Base-by-base conservation (phyloP, 1,140 invertebrate species). In the Chironomus striatipennis region DNA sequence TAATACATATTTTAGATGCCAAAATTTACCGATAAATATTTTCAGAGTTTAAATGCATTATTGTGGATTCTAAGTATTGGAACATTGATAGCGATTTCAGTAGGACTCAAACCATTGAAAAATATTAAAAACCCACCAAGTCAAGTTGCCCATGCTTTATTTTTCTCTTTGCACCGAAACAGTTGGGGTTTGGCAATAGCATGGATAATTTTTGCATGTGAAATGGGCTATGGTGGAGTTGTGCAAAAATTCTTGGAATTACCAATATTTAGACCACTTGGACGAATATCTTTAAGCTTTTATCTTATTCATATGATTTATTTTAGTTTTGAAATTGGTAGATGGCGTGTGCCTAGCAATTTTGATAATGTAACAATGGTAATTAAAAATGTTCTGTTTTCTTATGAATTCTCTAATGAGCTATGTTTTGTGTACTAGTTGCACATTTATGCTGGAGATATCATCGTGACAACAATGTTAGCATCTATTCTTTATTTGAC, bases 191-290 rank as follows among this genome's bases (percentile, higher is more conserved):
- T 67, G 2, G 64, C 64, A 67, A 67, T 67, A 15, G n/a, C n/a
- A 8, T 67, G 4, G 64, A 42, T 73, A 7, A n/a, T 42, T 15
- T 73, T 73, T 73, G 24, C 73, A 42, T 73, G 73, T 18, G n/a
- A 73, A 20, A 20, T 42, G 5, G 73, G 73, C 5, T 15, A n/a
- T 15, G 73, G 34, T 0, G 15, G 34, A 7, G 2, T 73, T 12
- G 17, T 73, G 2, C 1, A n/a, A 5, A 17, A 7, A 42, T 73
- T 73, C 34, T 18, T 43, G 4, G 34, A 42, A 43, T 21, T 42
- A 10, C 73, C 73, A 42, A 20, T 73, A 9, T 73, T 5, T 3
- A n/a, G 15, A 7, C 73, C 73, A 10, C 4, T 43, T 1, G 73
- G 34, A 0, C 73, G 34, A 15, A 17, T 73, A 18, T 42, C 73